These are phyloP conservation scores for Trissoscelio sp. DNA, from an alignment of 2,888 invertebrate species.

Conservation along the genomic window DNA sequence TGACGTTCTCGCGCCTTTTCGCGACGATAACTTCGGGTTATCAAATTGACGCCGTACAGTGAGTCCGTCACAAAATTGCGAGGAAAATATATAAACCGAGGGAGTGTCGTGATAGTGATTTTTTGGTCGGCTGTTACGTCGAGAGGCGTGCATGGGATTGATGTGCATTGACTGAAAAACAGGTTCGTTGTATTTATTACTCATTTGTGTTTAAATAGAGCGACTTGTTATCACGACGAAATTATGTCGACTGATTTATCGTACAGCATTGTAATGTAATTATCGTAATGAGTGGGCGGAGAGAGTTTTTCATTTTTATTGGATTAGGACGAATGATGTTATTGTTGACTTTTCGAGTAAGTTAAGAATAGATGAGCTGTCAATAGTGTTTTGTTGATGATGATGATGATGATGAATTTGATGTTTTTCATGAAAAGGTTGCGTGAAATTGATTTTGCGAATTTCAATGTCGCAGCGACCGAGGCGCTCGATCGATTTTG, in stretches of 20 bases:
- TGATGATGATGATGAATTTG: too few relatives aligned
- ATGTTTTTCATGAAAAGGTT: background rate
- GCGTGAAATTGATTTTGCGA: background rate
- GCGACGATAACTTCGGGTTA: conserved; percentile 3
- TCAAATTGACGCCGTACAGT: conserved; percentile 18
- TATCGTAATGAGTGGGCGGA: conserved; percentile 8
- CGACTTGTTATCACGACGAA: background rate
- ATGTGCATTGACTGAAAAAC: conserved; percentile 42
- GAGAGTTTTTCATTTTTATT: background rate
- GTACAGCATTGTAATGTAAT: background rate
- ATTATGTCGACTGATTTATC: conserved; percentile 3
- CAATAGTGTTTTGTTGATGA: background rate
- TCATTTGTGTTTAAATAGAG: conserved; percentile 13
- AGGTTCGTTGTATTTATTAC: conserved; percentile 45
- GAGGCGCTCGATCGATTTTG: background rate
- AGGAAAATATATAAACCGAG: conserved; percentile 2
- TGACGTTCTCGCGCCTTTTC: conserved; percentile 45
- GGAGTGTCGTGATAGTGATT: conserved; percentile 54
- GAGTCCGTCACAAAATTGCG: conserved; percentile 7
- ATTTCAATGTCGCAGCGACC: background rate
- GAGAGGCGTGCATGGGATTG: conserved; percentile 33
- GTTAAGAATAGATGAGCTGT: too few relatives aligned
- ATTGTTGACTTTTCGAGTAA: too few relatives aligned
- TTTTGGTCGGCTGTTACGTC: conserved; percentile 19
- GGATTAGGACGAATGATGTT: too few relatives aligned